Percentiles rank a stretch among this genome's conserved stretches.
phyloP scores from a whole-genome alignment of 2,113 vertebrate genomes.

The Xenotilapia caudafasciata region DNA sequence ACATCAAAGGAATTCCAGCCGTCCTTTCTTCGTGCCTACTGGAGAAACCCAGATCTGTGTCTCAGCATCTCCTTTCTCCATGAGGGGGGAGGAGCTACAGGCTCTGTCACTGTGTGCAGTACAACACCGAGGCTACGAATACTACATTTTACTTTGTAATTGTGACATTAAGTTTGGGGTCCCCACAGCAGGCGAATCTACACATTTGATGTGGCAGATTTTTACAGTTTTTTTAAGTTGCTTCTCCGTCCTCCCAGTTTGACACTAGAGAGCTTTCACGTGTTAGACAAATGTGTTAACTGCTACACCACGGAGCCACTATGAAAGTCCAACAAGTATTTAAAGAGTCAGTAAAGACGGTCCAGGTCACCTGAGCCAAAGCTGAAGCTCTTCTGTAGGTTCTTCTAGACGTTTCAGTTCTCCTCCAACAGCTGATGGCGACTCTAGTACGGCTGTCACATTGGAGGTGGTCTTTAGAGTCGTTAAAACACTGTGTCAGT shows the following conservation, averaged over 20 bases:
- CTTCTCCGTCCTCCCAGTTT: neutral
- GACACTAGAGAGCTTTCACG: neutral
- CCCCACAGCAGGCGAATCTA: neutral
- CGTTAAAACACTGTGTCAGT: neutral
- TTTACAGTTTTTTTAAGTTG: neutral
- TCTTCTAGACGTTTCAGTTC: neutral
- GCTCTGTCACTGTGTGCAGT: neutral
- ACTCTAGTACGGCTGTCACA: neutral
- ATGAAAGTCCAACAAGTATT: neutral
- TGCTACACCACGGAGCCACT: neutral
- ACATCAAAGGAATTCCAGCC: constrained; percentile 47
- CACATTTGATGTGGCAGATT: neutral
- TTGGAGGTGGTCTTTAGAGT: neutral
- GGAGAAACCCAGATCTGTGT: neutral
- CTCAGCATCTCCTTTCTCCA: neutral
- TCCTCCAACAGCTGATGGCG: neutral
- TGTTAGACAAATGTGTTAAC: neutral
- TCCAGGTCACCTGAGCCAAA: neutral
- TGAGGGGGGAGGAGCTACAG: neutral
- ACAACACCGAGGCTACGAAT: neutral
- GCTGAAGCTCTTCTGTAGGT: neutral
- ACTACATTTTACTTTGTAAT: neutral
- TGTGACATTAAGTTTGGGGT: neutral
- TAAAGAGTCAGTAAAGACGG: neutral
- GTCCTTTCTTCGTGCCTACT: constrained; percentile 20